Evolutionary conservation across 1,140 invertebrate species (phyloP), one percentile per base, ranked within the genome.

Genomic region (Tetranychus urticae): DNA sequence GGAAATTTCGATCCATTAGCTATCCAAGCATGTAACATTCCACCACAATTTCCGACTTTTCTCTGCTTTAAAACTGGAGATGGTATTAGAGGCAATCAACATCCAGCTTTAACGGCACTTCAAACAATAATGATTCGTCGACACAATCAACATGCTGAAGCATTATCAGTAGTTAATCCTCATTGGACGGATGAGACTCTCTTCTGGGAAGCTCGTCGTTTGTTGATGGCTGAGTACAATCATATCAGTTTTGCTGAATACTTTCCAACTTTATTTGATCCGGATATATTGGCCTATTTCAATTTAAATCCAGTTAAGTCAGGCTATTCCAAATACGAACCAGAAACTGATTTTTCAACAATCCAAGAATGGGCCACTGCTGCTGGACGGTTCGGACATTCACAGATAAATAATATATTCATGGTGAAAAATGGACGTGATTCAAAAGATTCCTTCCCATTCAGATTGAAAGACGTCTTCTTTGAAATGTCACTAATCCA

Each of bases 371-470:
- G 82, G 67, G 75, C 79, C 2, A 73, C 80, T 3, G 80, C 80
- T 39, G 81, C 87, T 1, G 91, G 83, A 73, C 78, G 88, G 61
- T 93, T 97, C 70, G 93, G 93, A 0, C 92, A 97, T 71, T 90
- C 88, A 0, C 71, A 97, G 33, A 77, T 97, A 33, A 65, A 54
- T n/a, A 59, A 33, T 35, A 54, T 59, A 48, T 67, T 65, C 54
- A 59, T 56, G 47, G 61, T 64, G 7, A 60, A 60, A 52, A 60
- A 60, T 54, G n/a, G 12, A 4, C 12, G 33, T 31, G 23, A 36
- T 39, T 39, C 12, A 7, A 45, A 33, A 33, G 45, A 47, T 31
- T 60, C 62, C 3, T 60, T 58, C 42, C 33, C 45, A 35, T 61
- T 62, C 23, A n/a, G 45, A 13, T 48, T 62, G 50, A 39, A 58